A percentile compares a stretch with the other conserved stretches of the same genome.
Evolutionary conservation across 1,140 invertebrate genomes (phyloP).

Genomic region (Drosophila subpulchrella): DNA sequence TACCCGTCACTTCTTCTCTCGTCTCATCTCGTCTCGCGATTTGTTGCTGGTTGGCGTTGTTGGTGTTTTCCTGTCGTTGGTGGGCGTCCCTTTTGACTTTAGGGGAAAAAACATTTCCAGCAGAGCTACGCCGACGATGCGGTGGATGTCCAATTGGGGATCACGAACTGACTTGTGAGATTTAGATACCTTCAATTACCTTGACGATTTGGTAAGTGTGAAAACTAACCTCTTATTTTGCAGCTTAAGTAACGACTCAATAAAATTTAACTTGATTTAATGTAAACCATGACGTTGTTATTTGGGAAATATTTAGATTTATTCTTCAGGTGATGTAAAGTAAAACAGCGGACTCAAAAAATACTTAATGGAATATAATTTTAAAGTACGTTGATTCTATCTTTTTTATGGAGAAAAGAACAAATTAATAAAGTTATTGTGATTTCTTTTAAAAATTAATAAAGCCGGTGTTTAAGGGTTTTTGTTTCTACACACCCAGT

Average conservation of each 20-base stretch:
- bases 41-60: conserved; percentile 52
- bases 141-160: background rate
- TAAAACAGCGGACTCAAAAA: no score
- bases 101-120: conserved; percentile 44
- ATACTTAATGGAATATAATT: no score
- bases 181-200: background rate
- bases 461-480: no score
- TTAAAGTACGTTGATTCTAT: no score
- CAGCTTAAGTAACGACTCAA: conserved; percentile 11
- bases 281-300: background rate
- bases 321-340: background rate
- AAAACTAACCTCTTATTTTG: conserved; percentile 15
- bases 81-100: conserved; percentile 50
- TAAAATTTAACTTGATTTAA: conserved; percentile 14
- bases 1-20: conserved; percentile 41
- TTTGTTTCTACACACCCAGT: no score
- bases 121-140: background rate
- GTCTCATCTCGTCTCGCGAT: conserved; percentile 45
- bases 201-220: conserved; percentile 3
- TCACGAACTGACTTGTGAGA: background rate
- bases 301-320: background rate
- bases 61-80: conserved; percentile 57
- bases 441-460: no score
- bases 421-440: no score
- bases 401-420: no score